Evolutionary conservation across 2,888 invertebrate species (phyloP).

Genomic region (Drosophila neoperkinsi): DNA sequence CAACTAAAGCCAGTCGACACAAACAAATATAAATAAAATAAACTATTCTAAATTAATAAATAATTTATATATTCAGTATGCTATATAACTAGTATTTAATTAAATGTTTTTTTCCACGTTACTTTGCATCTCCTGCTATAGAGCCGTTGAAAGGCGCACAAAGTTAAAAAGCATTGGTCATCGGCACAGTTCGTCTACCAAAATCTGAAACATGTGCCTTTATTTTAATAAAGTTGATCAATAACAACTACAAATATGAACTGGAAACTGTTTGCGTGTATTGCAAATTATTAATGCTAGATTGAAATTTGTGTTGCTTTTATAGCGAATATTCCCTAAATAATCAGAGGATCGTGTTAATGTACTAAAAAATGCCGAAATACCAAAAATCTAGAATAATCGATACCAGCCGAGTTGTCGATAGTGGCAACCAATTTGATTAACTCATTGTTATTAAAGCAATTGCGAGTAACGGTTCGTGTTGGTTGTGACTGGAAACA

Average conservation of each 20-base stretch:
- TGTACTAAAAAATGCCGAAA: not conserved
- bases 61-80: not conserved
- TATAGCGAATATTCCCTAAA: not conserved
- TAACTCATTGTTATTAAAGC: constrained; percentile 37
- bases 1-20: not conserved
- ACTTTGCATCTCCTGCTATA: not conserved
- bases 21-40: not conserved
- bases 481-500: constrained; percentile 1
- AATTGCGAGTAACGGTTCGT: constrained; percentile 42
- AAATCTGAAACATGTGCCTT: not conserved
- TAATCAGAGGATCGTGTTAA: not conserved
- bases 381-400: not conserved
- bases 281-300: not conserved
- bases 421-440: constrained; percentile 7
- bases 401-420: constrained; percentile 6
- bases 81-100: not conserved
- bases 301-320: not conserved
- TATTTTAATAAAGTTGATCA: not conserved
- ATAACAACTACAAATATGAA: not conserved
- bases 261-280: not conserved
- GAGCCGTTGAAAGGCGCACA: not conserved
- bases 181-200: not conserved
- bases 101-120: not conserved
- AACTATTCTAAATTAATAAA: not conserved
- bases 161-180: not conserved